Base-by-base conservation (phyloP, 1,140 invertebrate species). In the Philopotamus ludificatus region DNA sequence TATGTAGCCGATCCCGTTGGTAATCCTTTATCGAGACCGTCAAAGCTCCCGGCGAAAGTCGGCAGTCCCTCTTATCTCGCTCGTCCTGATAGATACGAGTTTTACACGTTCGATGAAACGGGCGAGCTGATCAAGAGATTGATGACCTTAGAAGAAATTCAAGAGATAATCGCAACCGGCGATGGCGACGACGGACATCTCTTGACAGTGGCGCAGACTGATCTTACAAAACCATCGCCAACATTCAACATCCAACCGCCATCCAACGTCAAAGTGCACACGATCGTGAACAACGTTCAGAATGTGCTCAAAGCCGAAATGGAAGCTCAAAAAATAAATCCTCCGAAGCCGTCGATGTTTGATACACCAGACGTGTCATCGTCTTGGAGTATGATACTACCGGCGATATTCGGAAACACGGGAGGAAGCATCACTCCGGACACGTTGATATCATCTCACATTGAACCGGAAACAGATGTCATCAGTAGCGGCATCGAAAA, bases 111-210 rank as follows among this genome's bases (percentile, higher is more conserved):
- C 71, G 87, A 92, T 72, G 88, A 91, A 70, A 86, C 86, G 44
- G 90, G 90, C 20, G 88, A 92, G 72, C 81, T 92, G 20, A 85
- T 92, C 0, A 91, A 90, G 72, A 82, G 87, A 66, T 80, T 92
- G 25, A 92, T 93, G 91, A 91, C 89, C 23, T 78, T 91, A 70
- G 83, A 90, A 70, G 89, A 93, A 77, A 92, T 93, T 60, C 89
- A 91, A 73, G 86, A 87, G 44, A 88, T 93, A 55, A 90, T 92
- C 25, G 90, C 90, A 1, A 87, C 86, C 22, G 89, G 89, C 1
- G 87, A 89, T 67, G 84, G 85, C 57, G 85, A 87, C 59, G 79
- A 81, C 60, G 78, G 79, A 1, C 74, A 76, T 18, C 73, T 84
- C 16, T 79, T 84, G 10, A 80, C 79, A 16, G 76, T 80, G 53